phyloP scores from a whole-genome alignment of 1,140 invertebrate genomes.

The Tribolium castaneum region DNA sequence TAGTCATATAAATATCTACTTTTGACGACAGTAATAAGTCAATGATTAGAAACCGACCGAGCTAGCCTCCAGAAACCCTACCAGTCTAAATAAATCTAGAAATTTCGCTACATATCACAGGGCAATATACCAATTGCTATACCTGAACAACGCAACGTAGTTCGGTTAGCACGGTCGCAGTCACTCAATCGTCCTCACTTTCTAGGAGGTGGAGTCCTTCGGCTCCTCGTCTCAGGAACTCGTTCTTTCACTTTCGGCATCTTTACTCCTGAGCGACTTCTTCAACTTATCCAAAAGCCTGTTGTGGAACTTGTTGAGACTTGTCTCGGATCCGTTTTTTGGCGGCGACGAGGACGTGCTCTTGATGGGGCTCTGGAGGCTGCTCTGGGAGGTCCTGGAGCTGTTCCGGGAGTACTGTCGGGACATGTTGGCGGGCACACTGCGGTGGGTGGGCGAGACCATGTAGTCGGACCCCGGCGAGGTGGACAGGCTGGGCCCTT shows the following conservation, averaged over 20 bases:
- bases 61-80: slow-evolving; percentile 33
- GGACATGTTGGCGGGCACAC: slow-evolving; percentile 70
- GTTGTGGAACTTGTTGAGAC: slow-evolving; percentile 86
- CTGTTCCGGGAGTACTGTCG: slow-evolving; percentile 71
- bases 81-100: slow-evolving; percentile 37
- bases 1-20: slow-evolving; percentile 16
- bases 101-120: slow-evolving; percentile 52
- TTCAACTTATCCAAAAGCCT: slow-evolving; percentile 86
- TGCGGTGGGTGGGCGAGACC: slow-evolving; percentile 72
- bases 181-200: slow-evolving; percentile 43
- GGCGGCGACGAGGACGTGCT: slow-evolving; percentile 69
- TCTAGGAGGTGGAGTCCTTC: slow-evolving; percentile 9
- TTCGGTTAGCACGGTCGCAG: slow-evolving; percentile 44
- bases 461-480: slow-evolving; percentile 77
- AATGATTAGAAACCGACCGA: slow-evolving; percentile 42
- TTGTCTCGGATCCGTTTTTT: slow-evolving; percentile 69
- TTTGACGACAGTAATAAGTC: background rate
- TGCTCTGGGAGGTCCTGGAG: slow-evolving; percentile 69
- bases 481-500: slow-evolving; percentile 77
- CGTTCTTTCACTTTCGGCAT: slow-evolving; percentile 62
- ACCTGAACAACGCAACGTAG: slow-evolving; percentile 44
- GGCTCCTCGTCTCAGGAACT: slow-evolving; percentile 59
- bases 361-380: slow-evolving; percentile 69
- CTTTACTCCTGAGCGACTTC: slow-evolving; percentile 77
- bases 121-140: slow-evolving; percentile 54